A percentile compares a stretch with the other conserved stretches of the same genome.
These are phyloP conservation scores for Pica pica DNA, from an alignment of 2,113 vertebrate genomes.

Conservation along the genomic window DNA sequence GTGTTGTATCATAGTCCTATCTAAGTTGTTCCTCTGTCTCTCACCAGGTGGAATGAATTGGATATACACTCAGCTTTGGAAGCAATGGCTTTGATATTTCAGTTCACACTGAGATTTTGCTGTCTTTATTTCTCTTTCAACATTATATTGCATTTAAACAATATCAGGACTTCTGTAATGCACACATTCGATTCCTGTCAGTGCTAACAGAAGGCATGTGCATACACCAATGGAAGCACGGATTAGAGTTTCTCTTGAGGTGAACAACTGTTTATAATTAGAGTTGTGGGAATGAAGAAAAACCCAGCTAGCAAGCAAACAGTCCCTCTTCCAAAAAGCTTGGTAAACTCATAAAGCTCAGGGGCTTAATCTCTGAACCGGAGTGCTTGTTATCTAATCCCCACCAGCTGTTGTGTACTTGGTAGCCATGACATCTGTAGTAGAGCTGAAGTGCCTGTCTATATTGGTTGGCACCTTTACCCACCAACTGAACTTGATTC, in stretches of 20 bases:
- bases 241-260: conserved; percentile 36
- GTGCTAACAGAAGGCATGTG: background rate
- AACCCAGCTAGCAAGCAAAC: conserved; percentile 28
- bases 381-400: conserved; percentile 61
- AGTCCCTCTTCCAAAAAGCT: conserved; percentile 43
- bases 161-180: background rate
- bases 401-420: conserved; percentile 61
- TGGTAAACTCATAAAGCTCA: conserved; percentile 51
- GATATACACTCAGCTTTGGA: background rate
- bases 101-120: background rate
- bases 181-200: background rate
- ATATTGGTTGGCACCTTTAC: conserved; percentile 46
- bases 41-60: background rate
- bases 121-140: background rate
- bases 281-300: conserved; percentile 33
- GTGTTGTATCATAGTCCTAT: background rate
- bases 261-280: conserved; percentile 58
- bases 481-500: conserved; percentile 37
- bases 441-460: conserved; percentile 43
- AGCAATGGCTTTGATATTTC: background rate
- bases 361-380: conserved; percentile 60
- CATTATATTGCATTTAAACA: background rate
- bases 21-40: background rate
- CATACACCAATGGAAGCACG: background rate
- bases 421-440: conserved; percentile 63